Evolutionary conservation across 2,888 invertebrate species (phyloP).

Genomic region (Sesamia inferens): DNA sequence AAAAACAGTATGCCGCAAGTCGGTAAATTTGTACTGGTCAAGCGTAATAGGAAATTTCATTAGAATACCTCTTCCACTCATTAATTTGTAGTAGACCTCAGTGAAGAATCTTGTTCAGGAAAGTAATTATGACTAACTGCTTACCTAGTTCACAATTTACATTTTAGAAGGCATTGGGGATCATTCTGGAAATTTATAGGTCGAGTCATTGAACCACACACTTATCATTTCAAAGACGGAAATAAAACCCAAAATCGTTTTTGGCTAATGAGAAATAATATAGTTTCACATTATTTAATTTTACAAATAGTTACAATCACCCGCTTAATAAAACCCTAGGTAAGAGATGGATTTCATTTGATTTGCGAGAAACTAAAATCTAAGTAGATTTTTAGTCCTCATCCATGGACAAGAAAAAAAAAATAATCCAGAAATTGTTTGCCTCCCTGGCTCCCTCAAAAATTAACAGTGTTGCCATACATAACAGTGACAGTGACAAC

Average conservation of each 20-base stretch:
- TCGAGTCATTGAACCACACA: neutral
- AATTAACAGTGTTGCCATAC: neutral
- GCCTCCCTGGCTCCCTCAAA: neutral
- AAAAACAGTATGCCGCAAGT: neutral
- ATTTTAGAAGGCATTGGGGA: neutral
- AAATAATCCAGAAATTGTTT: too few species aligned
- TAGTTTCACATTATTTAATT: neutral
- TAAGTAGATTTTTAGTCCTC: neutral
- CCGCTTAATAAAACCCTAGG: neutral
- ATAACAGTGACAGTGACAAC: neutral
- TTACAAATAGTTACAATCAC: neutral
- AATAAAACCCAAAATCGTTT: neutral
- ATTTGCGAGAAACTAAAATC: neutral
- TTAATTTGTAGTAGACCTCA: neutral
- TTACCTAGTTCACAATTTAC: neutral
- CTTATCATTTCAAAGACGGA: too few species aligned
- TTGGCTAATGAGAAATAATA: neutral
- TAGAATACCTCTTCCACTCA: neutral
- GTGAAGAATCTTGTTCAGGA: neutral
- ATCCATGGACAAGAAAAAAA: neutral
- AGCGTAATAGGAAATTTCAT: neutral
- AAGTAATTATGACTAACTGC: neutral
- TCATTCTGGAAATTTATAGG: too few species aligned
- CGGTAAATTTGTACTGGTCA: neutral
- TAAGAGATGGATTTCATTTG: neutral